Evolutionary conservation across 1,140 invertebrate genomes (phyloP).

Genomic region (Ridgeia piscesae): DNA sequence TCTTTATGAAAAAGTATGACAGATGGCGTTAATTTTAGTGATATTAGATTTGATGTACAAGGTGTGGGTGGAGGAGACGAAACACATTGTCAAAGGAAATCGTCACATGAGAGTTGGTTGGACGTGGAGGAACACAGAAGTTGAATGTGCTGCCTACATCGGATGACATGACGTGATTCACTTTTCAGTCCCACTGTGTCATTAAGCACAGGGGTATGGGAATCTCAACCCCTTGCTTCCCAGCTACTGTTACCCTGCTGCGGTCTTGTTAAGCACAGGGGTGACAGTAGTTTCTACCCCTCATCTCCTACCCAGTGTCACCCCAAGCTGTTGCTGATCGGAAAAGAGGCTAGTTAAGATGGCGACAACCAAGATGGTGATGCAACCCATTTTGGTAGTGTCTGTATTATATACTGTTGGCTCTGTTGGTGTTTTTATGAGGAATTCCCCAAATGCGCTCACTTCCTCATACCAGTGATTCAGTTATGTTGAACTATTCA

Average conservation of each 20-base stretch:
- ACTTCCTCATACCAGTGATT: not conserved
- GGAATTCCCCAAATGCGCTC: too few relatives aligned
- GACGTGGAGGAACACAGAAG: not conserved
- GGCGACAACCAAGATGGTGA: too few relatives aligned
- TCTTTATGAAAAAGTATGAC: not conserved
- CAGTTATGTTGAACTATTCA: not conserved
- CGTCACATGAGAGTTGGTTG: not conserved
- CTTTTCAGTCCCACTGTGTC: not conserved
- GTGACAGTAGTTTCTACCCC: too few relatives aligned
- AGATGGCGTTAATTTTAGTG: not conserved
- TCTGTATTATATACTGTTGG: too few relatives aligned
- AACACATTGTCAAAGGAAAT: not conserved
- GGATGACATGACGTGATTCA: not conserved
- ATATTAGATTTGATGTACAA: not conserved
- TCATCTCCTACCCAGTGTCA: too few relatives aligned
- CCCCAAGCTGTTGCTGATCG: too few relatives aligned
- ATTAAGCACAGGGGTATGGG: not conserved
- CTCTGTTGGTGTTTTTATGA: too few relatives aligned
- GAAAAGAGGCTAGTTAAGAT: too few relatives aligned
- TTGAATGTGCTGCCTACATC: not conserved
- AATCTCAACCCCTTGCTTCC: too few relatives aligned
- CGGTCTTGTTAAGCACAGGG: too few relatives aligned
- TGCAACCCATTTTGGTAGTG: too few relatives aligned
- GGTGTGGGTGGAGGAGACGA: not conserved
- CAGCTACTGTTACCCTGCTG: too few relatives aligned